Percentiles rank a stretch among this genome's conserved stretches.
Conservation (phyloP, 2,888 invertebrate genomes). For the Thera obeliscata region DNA sequence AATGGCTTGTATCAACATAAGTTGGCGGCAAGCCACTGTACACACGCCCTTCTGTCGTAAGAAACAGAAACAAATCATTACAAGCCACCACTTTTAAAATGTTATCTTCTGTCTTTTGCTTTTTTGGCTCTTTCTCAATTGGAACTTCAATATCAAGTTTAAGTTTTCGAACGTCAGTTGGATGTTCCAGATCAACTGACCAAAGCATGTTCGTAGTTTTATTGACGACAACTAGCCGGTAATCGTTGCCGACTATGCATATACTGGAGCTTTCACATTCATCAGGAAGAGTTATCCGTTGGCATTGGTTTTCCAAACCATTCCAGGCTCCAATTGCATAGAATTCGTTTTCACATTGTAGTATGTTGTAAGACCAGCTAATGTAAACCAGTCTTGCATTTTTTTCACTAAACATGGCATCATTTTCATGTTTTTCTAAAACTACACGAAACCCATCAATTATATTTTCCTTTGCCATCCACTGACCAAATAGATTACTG, state of each 20-base stretch:
- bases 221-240: conserved; percentile 56
- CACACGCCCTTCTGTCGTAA: conserved; percentile 67
- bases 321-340: conserved; percentile 65
- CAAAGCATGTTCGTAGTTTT: conserved; percentile 53
- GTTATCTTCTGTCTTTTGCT: conserved; percentile 45
- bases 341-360: conserved; percentile 51
- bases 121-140: conserved; percentile 48
- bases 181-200: conserved; percentile 56
- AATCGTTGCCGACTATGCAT: conserved; percentile 65
- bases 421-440: conserved; percentile 24
- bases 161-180: conserved; percentile 49
- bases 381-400: conserved; percentile 52
- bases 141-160: conserved; percentile 54
- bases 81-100: conserved; percentile 55
- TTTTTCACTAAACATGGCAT: conserved; percentile 41
- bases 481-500: conserved; percentile 75
- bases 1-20: conserved; percentile 83
- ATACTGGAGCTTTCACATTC: conserved; percentile 47
- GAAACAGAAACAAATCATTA: conserved; percentile 58
- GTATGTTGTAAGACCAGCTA: conserved; percentile 76
- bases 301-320: conserved; percentile 54
- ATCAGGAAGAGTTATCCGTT: conserved; percentile 55
- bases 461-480: conserved; percentile 56
- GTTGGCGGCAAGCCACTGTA: conserved; percentile 85
- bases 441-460: conserved; percentile 55